These are phyloP conservation scores for Scrobipalpa atriplicella DNA, from an alignment of 2,888 invertebrate genomes.

Conservation along the genomic window DNA sequence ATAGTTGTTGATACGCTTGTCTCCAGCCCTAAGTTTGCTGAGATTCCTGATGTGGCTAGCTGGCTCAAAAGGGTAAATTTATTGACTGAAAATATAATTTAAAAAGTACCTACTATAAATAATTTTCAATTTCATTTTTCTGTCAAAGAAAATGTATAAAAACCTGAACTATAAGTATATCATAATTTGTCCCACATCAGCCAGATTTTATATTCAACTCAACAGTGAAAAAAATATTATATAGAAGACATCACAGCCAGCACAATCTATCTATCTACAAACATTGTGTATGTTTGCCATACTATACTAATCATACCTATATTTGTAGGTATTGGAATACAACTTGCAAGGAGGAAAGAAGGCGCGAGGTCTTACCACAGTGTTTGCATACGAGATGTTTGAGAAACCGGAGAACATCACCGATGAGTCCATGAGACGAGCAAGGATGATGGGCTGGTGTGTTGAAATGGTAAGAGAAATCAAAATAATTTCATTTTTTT, in stretches of 20 bases:
- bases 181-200: too few relatives aligned
- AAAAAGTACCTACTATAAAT: too few relatives aligned
- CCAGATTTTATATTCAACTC: too few relatives aligned
- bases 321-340: constrained; percentile 88
- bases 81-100: background rate
- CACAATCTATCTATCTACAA: too few relatives aligned
- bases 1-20: constrained; percentile 55
- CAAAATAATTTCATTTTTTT: background rate
- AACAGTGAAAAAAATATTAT: too few relatives aligned
- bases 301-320: too few relatives aligned
- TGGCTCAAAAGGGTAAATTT: constrained; percentile 62
- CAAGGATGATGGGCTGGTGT: constrained; percentile 95
- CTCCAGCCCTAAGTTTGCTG: constrained; percentile 51
- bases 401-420: constrained; percentile 84
- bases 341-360: constrained; percentile 95
- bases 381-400: constrained; percentile 87
- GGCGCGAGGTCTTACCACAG: constrained; percentile 87
- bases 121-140: too few relatives aligned
- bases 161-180: too few relatives aligned
- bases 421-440: constrained; percentile 87
- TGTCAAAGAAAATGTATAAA: too few relatives aligned
- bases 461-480: constrained; percentile 90
- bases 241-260: too few relatives aligned
- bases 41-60: constrained; percentile 57
- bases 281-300: too few relatives aligned